Conservation (phyloP, 2,888 invertebrate species). For the Limnephilus auricula region DNA sequence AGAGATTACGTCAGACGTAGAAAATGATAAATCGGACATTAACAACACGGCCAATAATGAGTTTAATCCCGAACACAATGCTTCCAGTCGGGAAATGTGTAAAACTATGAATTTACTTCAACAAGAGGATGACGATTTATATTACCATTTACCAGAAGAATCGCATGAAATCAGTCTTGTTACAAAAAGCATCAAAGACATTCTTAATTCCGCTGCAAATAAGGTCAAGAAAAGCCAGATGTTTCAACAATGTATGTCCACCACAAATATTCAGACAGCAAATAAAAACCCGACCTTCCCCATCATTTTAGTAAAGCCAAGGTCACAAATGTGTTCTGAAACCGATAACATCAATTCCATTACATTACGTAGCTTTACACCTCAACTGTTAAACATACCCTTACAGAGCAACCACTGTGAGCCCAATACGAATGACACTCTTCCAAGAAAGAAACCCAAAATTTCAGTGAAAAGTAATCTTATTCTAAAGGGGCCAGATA, state of each 20-base stretch:
- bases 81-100: not conserved
- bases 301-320: constrained; percentile 54
- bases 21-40: not conserved
- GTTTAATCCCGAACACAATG: too few relatives aligned
- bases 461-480: constrained; percentile 77
- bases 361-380: not conserved
- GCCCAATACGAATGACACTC: not conserved
- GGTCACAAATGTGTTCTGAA: constrained; percentile 49
- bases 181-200: constrained; percentile 54
- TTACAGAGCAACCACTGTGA: constrained; percentile 28
- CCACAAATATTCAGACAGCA: not conserved
- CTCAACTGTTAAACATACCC: constrained; percentile 50
- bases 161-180: constrained; percentile 24
- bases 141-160: constrained; percentile 26
- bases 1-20: not conserved
- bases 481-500: constrained; percentile 76
- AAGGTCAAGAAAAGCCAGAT: constrained; percentile 3
- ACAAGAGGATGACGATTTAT: constrained; percentile 14
- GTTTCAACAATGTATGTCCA: constrained; percentile 28
- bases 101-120: constrained; percentile 5
- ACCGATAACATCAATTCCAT: constrained; percentile 6
- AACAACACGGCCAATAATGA: too few relatives aligned
- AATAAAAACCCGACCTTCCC: constrained; percentile 39
- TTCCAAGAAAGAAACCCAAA: constrained; percentile 75
- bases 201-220: constrained; percentile 50